phyloP scores from a whole-genome alignment of 2,113 vertebrate genomes.

The Perccottus glenii region DNA sequence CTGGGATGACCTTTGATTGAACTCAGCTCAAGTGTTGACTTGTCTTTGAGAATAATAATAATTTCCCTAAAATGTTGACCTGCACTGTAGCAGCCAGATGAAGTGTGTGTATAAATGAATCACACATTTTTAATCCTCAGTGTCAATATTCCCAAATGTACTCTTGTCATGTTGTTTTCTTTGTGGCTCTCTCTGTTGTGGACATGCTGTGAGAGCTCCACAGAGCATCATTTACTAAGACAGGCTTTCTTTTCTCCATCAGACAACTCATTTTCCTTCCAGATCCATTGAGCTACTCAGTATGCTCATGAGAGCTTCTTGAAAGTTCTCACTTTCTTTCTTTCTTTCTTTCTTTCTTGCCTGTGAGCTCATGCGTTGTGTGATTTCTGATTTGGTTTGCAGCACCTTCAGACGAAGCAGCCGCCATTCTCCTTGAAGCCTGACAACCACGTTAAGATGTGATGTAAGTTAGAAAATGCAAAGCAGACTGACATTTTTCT shows the following conservation, averaged over 20 bases:
- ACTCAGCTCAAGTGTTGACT: no score
- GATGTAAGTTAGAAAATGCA: conserved; percentile 43
- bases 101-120: background rate
- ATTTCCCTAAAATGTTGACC: no score
- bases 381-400: conserved; percentile 63
- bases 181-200: conserved; percentile 26
- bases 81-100: background rate
- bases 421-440: conserved; percentile 43
- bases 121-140: conserved; percentile 5
- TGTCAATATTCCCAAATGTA: conserved; percentile 12
- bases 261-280: conserved; percentile 15
- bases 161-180: conserved; percentile 15
- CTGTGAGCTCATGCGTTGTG: conserved; percentile 42
- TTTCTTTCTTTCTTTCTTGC: background rate
- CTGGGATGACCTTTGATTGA: background rate
- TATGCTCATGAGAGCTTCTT: conserved; percentile 41
- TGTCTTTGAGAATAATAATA: no score
- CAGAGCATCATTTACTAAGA: conserved; percentile 44
- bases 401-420: conserved; percentile 33
- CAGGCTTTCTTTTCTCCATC: conserved; percentile 48
- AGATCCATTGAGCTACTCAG: conserved; percentile 40
- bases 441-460: conserved; percentile 54
- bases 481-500: conserved; percentile 44
- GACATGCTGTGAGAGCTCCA: conserved; percentile 31
- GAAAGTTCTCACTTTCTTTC: conserved; percentile 18